Conservation (phyloP, 2,113 vertebrate genomes). For the Pedionomus torquatus region DNA sequence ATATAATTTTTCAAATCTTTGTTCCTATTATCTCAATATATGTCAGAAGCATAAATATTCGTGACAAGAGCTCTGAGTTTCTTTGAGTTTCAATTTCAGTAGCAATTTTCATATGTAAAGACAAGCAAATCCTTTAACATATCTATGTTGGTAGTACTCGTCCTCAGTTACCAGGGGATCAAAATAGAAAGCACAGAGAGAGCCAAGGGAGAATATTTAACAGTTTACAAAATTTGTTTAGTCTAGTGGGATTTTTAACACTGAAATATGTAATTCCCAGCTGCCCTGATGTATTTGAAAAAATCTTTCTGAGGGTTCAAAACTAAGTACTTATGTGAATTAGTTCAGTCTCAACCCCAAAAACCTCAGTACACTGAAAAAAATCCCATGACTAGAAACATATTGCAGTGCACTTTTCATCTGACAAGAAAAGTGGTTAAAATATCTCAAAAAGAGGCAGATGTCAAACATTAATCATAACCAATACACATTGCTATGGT, state of each 20-base stretch:
- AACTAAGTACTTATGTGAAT: neutral
- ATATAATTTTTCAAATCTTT: neutral
- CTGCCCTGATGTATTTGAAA: neutral
- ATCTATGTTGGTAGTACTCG: neutral
- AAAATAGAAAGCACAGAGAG: neutral
- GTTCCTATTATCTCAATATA: neutral
- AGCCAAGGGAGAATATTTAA: neutral
- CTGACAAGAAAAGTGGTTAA: conserved; percentile 10
- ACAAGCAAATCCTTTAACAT: neutral
- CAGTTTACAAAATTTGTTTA: neutral
- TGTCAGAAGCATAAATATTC: neutral
- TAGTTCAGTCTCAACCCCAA: neutral
- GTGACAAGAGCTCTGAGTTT: neutral
- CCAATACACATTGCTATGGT: neutral
- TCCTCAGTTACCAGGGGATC: neutral
- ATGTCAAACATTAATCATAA: conserved; percentile 62
- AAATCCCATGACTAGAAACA: neutral
- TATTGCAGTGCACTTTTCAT: neutral
- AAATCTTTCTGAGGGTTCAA: neutral
- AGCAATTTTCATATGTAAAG: neutral
- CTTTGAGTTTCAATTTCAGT: neutral
- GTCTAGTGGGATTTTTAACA: neutral
- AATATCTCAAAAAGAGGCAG: conserved; percentile 26
- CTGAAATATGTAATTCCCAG: neutral
- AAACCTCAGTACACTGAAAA: neutral